Base-by-base conservation (phyloP, 37 sponge, comb jelly and placozoan genomes). In the Beroe ovata region DNA sequence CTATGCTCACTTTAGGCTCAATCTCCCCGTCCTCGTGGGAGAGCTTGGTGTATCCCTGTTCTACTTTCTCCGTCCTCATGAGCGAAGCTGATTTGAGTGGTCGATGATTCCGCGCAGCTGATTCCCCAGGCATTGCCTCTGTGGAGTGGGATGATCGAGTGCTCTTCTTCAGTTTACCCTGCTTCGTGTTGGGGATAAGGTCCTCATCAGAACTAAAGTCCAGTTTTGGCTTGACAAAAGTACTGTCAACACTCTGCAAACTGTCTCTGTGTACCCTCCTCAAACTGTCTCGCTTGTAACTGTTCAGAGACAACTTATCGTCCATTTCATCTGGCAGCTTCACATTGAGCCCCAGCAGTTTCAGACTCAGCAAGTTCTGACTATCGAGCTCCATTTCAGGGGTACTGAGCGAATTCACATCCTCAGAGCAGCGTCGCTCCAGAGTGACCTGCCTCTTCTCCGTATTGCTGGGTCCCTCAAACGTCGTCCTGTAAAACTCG, bases 291-390 rank as follows among this genome's bases (percentile, higher is more conserved):
- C 35, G 18, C 69, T 30, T 66, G 18, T 34, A 66, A 66, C 69
- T 66, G 36, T 25, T 29, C 69, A 66, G 25, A 66, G 69, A 66
- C 32, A 14, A 1, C 25, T 18, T 66, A 2, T 66, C 69, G 35
- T 66, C 69, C 25, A 26, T 37, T 18, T 66, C 69, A 1, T 25
- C 69, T 1, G 69, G 35, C 2, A 66, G 69, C 30, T 66, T 66
- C 35, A 66, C 69, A 11, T 66, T 66, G 6, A 66, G 69, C 8
- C 69, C 69, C 69, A 66, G 69, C 35, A 66, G 69, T 30, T 66
- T 66, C 35, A 66, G 36, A 32, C 30, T 66, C 1, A 66, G 16
- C 69, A 66, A 18, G 36, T 66, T 30, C 69, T 66, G 69, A 25
- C 8, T 32, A 37, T 66, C 69, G 1, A 66, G 69, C 35, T 66